These are phyloP conservation scores for Brachionus angularis DNA, from an alignment of 1,140 invertebrate species.

Conservation along the genomic window DNA sequence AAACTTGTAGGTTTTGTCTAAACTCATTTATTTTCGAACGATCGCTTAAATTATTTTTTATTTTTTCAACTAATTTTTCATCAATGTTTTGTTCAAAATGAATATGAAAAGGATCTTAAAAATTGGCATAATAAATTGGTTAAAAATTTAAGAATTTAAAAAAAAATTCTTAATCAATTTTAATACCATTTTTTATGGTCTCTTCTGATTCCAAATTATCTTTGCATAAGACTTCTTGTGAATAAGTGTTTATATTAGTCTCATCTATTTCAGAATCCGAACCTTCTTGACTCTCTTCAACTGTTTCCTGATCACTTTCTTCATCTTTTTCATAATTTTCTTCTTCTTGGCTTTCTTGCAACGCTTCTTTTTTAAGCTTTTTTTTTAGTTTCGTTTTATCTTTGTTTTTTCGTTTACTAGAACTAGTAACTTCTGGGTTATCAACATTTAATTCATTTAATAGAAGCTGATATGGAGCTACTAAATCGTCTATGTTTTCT, in stretches of 20 bases:
- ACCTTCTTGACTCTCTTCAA: constrained; percentile 1
- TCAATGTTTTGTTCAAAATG: constrained; percentile 25
- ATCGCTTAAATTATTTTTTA: not conserved
- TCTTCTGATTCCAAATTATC: constrained; percentile 32
- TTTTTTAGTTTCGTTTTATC: not conserved
- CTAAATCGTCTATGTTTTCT: not conserved
- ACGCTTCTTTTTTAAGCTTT: not conserved
- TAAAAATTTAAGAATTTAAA: not conserved
- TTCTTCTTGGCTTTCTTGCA: not conserved
- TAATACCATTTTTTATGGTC: not conserved
- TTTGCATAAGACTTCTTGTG: constrained; percentile 21
- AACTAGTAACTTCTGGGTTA: not conserved
- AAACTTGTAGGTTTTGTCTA: constrained; percentile 1
- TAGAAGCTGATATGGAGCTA: constrained; percentile 5
- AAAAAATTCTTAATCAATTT: too few relatives aligned
- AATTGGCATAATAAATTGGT: not conserved
- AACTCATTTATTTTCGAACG: not conserved
- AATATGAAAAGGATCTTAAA: constrained; percentile 43
- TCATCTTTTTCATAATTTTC: not conserved
- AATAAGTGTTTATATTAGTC: constrained; percentile 10
- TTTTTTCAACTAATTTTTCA: constrained; percentile 1
- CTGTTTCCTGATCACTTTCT: not conserved
- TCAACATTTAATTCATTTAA: not conserved
- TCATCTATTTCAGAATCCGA: not conserved
- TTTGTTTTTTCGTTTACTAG: not conserved